Evolutionary conservation across 2,797 vertebrate genomes (phyloP), one percentile per base, ranked within the genome.

Genomic region (Ciconia nigra): DNA sequence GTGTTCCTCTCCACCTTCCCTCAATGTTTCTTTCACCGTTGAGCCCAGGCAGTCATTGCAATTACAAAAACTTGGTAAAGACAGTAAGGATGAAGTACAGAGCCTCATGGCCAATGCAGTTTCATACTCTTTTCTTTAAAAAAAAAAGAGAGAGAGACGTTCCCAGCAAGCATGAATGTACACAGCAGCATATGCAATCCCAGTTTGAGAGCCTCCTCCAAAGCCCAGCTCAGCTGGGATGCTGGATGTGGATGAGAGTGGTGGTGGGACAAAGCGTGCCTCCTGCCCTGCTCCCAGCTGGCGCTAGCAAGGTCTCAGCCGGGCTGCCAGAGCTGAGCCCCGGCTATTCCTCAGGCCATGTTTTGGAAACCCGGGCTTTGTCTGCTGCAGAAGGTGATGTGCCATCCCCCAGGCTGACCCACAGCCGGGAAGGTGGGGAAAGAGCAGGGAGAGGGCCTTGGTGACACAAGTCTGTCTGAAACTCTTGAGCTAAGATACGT

Each of bases 181-280:
- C 62, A 37, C 0, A 2, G 33, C 39, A 70, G n/a, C 0, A 9
- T 7, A 51, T 0, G 0, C 2, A 8, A 63, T 25, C 37, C 33
- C 33, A 16, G 37, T 59, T 10, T 57, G 70, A 91, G 73, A 67
- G 69, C 37, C 35, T 47, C 16, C 46, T 52, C 70, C 3, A 4
- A 63, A 39, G 20, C 52, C 61, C n/a, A 44, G 61, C 65, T 87
- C 59, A 41, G 46, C 49, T 0, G 3, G 13, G 54, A 49, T 0
- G 6, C 44, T 71, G 70, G 65, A 28, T 58, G 62, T 15, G 51
- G 73, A 54, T 10, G 52, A 33, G 18, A 33, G 29, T 0, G 2
- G 52, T 31, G 37, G 19, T 21, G 13, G 57, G 58, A 44, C 7
- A 6, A n/a, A 51, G 29, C 0, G 2, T 33, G 66, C 21, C 21